Evolutionary conservation across 1,140 invertebrate species (phyloP).

Genomic region (Temnothorax nylanderi): DNA sequence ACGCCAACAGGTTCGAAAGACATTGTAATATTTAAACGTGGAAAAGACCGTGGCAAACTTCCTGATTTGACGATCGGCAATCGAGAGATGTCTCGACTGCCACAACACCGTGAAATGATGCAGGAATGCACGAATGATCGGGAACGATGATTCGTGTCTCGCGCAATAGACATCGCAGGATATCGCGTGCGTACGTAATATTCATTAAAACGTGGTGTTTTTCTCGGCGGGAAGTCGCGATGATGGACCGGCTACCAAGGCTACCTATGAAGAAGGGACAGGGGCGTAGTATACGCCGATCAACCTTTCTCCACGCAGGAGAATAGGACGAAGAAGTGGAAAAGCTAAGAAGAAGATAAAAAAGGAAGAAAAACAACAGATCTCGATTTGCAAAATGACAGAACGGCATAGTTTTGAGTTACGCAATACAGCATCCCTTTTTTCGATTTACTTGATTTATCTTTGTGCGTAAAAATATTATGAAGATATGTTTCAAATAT

Average conservation of each 20-base stretch:
- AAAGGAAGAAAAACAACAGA: neutral
- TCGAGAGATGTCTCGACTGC: neutral
- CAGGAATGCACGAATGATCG: slow-evolving; percentile 39
- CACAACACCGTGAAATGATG: neutral
- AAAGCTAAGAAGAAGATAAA: neutral
- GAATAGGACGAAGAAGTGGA: slow-evolving; percentile 4
- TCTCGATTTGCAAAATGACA: neutral
- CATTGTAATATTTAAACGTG: neutral
- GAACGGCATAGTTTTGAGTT: neutral
- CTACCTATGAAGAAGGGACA: slow-evolving; percentile 25
- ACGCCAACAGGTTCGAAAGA: neutral
- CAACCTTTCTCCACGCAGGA: slow-evolving; percentile 22
- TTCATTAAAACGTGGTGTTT: slow-evolving; percentile 69
- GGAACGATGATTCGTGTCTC: slow-evolving; percentile 47
- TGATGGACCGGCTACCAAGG: slow-evolving; percentile 51
- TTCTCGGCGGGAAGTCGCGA: slow-evolving; percentile 63
- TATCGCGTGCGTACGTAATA: slow-evolving; percentile 72
- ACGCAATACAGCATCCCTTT: neutral
- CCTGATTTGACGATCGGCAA: neutral
- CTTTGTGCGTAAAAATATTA: neutral
- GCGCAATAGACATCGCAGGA: neutral
- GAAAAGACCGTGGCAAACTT: neutral
- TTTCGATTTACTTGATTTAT: neutral
- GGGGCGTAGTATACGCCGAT: neutral
- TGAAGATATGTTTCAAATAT: neutral